Conservation (phyloP, 2,113 vertebrate genomes). For the Ochotona curzoniae region DNA sequence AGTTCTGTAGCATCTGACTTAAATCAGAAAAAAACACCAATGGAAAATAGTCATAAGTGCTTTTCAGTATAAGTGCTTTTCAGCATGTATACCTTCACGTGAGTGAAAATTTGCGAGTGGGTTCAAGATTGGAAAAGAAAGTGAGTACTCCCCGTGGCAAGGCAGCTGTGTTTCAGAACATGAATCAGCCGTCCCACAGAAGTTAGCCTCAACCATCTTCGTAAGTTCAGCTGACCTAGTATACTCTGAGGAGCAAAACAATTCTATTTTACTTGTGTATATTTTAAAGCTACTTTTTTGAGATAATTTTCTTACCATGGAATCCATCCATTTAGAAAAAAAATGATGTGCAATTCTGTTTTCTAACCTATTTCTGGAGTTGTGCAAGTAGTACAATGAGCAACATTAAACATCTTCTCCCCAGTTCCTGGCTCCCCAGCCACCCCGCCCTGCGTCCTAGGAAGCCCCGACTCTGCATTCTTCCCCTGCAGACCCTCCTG, state of each 20-base stretch:
- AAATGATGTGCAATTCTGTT: not conserved
- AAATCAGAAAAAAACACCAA: not conserved
- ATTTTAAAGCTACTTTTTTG: not conserved
- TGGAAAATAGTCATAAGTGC: not conserved
- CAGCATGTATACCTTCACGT: not conserved
- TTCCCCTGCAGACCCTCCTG: not conserved
- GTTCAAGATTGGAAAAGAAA: conserved; percentile 27
- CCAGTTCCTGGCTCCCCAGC: not conserved
- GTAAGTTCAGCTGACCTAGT: not conserved
- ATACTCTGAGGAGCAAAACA: not conserved
- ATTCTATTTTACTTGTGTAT: conserved; percentile 32
- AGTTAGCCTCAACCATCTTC: not conserved
- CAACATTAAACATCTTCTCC: not conserved
- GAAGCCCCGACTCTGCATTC: not conserved
- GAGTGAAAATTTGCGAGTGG: not conserved
- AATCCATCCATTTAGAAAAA: not conserved
- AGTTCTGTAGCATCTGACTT: not conserved
- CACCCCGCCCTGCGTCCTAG: not conserved
- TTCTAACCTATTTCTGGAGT: not conserved
- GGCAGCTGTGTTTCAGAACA: not conserved
- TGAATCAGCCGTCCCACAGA: not conserved
- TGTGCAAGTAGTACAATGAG: not conserved
- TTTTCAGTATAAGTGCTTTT: not conserved
- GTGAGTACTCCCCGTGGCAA: not conserved
- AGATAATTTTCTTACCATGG: not conserved